Conservation (phyloP, 2,888 invertebrate genomes). For the Polydrusus tereticollis region DNA sequence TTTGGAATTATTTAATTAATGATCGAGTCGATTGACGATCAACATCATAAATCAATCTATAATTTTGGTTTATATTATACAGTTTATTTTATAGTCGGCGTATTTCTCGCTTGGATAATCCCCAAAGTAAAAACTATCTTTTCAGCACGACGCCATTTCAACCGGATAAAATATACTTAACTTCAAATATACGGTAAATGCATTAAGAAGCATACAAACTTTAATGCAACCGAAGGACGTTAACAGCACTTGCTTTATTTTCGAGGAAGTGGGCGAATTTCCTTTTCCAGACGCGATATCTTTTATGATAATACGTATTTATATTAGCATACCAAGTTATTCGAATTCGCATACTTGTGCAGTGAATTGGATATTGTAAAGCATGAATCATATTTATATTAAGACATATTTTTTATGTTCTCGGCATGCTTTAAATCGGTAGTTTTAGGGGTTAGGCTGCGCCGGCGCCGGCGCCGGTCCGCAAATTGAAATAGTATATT, state of each 20-base stretch:
- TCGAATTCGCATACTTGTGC: background rate
- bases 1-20: slow-evolving; percentile 8
- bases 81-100: background rate
- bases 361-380: background rate
- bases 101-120: background rate
- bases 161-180: background rate
- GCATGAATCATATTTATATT: background rate
- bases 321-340: background rate
- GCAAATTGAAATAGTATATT: too few species aligned
- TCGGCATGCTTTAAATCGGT: too few species aligned
- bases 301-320: background rate
- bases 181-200: background rate
- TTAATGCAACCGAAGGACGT: background rate
- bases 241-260: background rate
- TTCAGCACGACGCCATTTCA: background rate
- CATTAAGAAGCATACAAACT: slow-evolving; percentile 7
- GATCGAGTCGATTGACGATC: background rate
- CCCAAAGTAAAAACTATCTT: background rate
- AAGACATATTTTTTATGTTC: too few species aligned
- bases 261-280: slow-evolving; percentile 1
- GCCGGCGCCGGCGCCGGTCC: too few species aligned
- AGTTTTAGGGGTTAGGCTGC: too few species aligned
- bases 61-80: background rate
- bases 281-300: background rate
- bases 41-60: too few species aligned